These are phyloP conservation scores for Leptobrachium ailaonicum DNA, from an alignment of 2,113 vertebrate species.

Conservation along the genomic window DNA sequence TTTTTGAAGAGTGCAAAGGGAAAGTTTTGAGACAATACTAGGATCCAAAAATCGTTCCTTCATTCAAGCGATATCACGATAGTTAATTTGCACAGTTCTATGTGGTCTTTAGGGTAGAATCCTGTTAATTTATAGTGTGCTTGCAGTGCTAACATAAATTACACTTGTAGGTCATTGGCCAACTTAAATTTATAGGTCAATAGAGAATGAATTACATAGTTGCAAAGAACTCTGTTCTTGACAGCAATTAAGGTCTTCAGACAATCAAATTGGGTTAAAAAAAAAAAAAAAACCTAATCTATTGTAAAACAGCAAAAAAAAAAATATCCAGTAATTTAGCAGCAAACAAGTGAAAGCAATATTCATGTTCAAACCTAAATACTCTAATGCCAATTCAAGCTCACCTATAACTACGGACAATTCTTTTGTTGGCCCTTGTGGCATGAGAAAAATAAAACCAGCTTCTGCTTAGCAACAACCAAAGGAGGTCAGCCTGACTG, in stretches of 20 bases:
- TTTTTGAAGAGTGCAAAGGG: not conserved
- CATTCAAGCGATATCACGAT: no score
- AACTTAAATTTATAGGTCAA: no score
- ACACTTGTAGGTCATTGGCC: no score
- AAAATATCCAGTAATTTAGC: slow-evolving; percentile 6
- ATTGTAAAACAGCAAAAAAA: not conserved
- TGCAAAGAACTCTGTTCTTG: no score
- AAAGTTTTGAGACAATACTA: not conserved
- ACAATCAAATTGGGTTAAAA: not conserved
- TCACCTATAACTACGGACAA: not conserved
- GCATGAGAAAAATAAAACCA: not conserved
- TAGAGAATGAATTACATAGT: no score
- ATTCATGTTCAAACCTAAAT: slow-evolving; percentile 8
- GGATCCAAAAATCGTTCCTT: no score
- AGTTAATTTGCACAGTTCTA: no score
- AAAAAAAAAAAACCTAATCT: slow-evolving; percentile 4
- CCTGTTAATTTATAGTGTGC: no score
- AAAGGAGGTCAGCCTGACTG: not conserved
- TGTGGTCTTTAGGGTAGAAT: no score
- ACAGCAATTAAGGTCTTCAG: no score
- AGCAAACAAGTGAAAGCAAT: slow-evolving; percentile 4
- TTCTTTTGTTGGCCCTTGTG: not conserved
- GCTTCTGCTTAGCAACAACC: not conserved
- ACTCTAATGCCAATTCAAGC: not conserved
- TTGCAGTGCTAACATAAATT: no score